Conservation (phyloP, 2,888 invertebrate genomes). For the Beris chalybata region DNA sequence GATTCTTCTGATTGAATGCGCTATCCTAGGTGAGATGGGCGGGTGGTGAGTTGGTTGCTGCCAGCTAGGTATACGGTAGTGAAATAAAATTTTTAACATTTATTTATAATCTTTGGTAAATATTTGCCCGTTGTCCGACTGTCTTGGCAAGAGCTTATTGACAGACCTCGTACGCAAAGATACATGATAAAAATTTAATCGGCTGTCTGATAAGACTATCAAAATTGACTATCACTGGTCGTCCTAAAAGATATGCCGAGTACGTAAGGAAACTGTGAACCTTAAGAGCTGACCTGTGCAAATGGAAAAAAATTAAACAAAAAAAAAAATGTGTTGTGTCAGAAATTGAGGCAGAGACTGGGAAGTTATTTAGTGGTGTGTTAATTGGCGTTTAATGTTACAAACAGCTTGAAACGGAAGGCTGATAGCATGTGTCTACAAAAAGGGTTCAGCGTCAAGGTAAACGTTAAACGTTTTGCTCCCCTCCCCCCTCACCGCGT, state of each 20-base stretch:
- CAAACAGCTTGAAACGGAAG: slow-evolving; percentile 22
- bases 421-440: slow-evolving; percentile 20
- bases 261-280: too few relatives aligned
- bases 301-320: too few relatives aligned
- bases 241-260: too few relatives aligned
- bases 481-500: not conserved
- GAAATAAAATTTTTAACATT: slow-evolving; percentile 17
- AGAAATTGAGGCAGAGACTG: not conserved
- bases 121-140: slow-evolving; percentile 10
- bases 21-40: too few relatives aligned
- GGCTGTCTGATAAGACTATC: slow-evolving; percentile 13
- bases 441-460: slow-evolving; percentile 1
- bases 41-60: too few relatives aligned
- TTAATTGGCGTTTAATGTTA: slow-evolving; percentile 27
- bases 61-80: not conserved
- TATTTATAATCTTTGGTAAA: slow-evolving; percentile 6
- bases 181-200: slow-evolving; percentile 19
- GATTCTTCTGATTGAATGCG: too few relatives aligned
- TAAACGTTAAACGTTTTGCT: not conserved
- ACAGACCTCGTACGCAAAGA: slow-evolving; percentile 9
- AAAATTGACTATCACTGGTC: too few relatives aligned
- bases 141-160: slow-evolving; percentile 7
- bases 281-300: slow-evolving; percentile 1
- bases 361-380: slow-evolving; percentile 15
- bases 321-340: too few relatives aligned